phyloP scores from a whole-genome alignment of 2,113 vertebrate genomes.

The Microcebus griseorufus region DNA sequence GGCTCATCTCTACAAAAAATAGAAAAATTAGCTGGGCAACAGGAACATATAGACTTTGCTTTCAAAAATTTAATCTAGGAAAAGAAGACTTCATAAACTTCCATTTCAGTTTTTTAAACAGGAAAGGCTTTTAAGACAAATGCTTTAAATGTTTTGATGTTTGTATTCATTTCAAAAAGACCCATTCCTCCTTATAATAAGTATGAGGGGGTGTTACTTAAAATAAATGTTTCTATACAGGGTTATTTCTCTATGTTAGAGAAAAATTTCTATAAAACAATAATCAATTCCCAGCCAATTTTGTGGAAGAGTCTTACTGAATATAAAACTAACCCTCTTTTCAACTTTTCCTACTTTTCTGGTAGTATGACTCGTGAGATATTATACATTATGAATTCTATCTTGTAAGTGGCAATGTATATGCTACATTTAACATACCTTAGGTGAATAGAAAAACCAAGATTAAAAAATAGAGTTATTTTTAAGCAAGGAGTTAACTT shows the following conservation, averaged over 20 bases:
- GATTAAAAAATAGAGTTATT: conserved; percentile 53
- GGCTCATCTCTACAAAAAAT: no score
- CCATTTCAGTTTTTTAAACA: not conserved
- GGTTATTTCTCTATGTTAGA: not conserved
- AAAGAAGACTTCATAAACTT: not conserved
- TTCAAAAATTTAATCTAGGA: conserved; percentile 20
- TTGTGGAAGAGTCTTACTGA: not conserved
- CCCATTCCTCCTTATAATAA: not conserved
- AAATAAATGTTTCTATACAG: not conserved
- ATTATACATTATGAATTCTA: not conserved
- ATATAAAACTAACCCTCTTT: not conserved
- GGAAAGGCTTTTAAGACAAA: not conserved
- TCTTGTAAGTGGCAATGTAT: not conserved
- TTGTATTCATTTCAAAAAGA: not conserved
- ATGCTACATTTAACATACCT: conserved; percentile 44
- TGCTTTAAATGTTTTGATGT: not conserved
- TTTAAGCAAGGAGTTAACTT: conserved; percentile 66
- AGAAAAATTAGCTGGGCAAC: no score
- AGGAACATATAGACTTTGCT: not conserved
- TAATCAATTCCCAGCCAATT: not conserved
- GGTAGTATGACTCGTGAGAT: not conserved
- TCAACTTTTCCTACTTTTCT: not conserved
- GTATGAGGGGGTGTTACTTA: not conserved
- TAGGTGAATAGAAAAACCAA: conserved; percentile 1
- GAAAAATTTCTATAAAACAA: conserved; percentile 26